Evolutionary conservation across 2,888 invertebrate species (phyloP), one percentile per base, ranked within the genome.

Genomic region (Lamellibrachia columna): DNA sequence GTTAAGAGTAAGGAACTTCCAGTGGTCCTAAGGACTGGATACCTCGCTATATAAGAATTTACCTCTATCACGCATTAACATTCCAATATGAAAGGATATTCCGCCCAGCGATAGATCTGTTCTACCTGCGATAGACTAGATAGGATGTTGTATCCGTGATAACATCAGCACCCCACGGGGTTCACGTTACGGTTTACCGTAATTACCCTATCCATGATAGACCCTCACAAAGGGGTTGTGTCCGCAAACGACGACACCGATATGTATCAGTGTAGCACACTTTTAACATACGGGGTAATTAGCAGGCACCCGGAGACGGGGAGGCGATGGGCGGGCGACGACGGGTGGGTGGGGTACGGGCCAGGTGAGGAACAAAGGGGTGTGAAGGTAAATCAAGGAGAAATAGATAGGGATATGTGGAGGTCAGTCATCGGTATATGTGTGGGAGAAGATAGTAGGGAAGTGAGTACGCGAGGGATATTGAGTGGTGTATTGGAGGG

Each of bases 321-420:
- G 75, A 6, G 75, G 2, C 22, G 22, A 22, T 6, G 3, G 22
- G 75, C 15, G 75, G 22, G 75, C 11, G 75, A 22, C 8, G 58
- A 58, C 22, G 22, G 75, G 75, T 3, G 75, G 15, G 75, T 1
- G 11, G 11, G 60, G 60, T 15, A 22, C 40, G 75, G 3, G 75
- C 4, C 15, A 75, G 55, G 75, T 22, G 75, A 1, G 75, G 0
- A 22, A 15, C 22, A n/a, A 75, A 6, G 4, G 75, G 22, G 75
- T 22, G 75, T 22, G 75, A 11, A 7, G 8, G 52, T 40, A 53
- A 53, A 92, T 58, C 90, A 91, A 90, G 91, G 92, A 92, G 91
- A 90, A 90, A 91, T 52, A 91, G 92, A 92, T 91, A 40, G 92
- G 91, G 75, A 90, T 91, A 93, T 75, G 58, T 92, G 75, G n/a